A percentile compares a stretch with the other conserved stretches of the same genome.
Evolutionary conservation across 2,113 vertebrate species (phyloP).

Genomic region (Hemibates koningsi): DNA sequence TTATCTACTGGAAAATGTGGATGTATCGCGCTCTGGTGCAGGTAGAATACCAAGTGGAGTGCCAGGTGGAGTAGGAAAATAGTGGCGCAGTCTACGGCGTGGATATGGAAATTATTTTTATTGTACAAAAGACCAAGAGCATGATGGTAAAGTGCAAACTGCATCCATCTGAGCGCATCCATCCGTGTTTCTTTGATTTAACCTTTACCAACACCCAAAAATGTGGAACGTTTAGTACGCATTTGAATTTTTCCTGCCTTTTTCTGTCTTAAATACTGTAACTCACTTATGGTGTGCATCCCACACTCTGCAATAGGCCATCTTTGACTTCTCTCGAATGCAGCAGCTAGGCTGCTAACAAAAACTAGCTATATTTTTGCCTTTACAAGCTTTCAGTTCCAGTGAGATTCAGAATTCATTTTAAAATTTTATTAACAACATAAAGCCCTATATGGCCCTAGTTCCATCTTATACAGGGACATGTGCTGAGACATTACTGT

Average conservation of each 20-base stretch:
- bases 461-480: neutral
- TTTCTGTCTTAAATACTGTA: neutral
- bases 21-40: neutral
- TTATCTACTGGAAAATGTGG: neutral
- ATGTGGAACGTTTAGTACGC: neutral
- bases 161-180: neutral
- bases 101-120: fast-evolving
- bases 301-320: neutral
- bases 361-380: neutral
- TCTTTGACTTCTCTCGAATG: neutral
- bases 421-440: neutral
- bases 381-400: neutral
- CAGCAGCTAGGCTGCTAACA: neutral
- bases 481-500: neutral
- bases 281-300: neutral
- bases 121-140: neutral
- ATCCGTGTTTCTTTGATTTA: neutral
- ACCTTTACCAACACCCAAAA: neutral
- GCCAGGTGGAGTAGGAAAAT: neutral
- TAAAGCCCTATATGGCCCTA: neutral
- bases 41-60: neutral
- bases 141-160: neutral
- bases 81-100: fast-evolving
- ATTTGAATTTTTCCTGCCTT: neutral
- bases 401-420: neutral